Base-by-base conservation (phyloP, 2,888 invertebrate species). In the Cosmorhoe ocellata region DNA sequence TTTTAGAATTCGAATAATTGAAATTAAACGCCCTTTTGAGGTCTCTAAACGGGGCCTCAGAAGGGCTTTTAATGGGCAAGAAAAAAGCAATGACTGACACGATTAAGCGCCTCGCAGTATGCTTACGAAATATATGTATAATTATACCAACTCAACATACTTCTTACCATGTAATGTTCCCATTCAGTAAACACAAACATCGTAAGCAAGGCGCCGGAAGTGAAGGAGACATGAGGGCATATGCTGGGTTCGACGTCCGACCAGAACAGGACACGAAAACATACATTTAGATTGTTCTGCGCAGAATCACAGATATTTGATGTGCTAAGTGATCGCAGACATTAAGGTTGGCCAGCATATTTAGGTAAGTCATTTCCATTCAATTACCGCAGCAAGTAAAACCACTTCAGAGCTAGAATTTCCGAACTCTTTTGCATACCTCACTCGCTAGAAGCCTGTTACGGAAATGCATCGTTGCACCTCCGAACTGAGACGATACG, bases 231-330 rank as follows among this genome's bases (percentile, higher is more conserved):
- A 50, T 50, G 56, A 53, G 55, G 45, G 50, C 61, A 58, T 61
- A 63, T 58, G 61, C 50, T 42, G 54, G 45, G 81, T 80, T 81
- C 81, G 79, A 76, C 57, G 82, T 63, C 76, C 79, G 65, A 48
- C 50, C 53, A 66, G 59, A 61, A 56, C 37, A 48, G 49, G 10
- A 28, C 59, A 64, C 65, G 66, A 68, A 72, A 69, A 71, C 66
- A 63, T 66, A 72, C 67, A 69, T 59, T 61, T 51, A 63, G 64
- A 73, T 74, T 68, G 71, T 76, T 69, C 56, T 11, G 46, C 32
- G 51, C 33, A 48, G 45, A 37, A 48, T 34, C 58, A 48, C 53
- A 51, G 51, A 51, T 12, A 6, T 22, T 5, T 10, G 10, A 7
- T 7, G 36, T 6, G 39, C 8, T 4, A 40, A 22, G 40, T 13